Conservation (phyloP, 2,113 vertebrate genomes). For the Centropristis striata region DNA sequence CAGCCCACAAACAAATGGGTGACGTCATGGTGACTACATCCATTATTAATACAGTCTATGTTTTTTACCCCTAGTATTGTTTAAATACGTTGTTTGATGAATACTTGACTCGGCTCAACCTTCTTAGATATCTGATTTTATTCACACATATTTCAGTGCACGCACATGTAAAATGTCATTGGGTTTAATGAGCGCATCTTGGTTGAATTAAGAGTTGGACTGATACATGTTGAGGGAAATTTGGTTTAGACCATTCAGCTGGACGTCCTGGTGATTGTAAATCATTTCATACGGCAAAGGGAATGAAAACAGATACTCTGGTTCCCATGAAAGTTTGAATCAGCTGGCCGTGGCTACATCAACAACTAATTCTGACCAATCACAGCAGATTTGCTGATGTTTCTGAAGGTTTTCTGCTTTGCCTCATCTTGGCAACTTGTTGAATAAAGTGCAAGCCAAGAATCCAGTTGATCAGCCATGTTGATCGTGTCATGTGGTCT, state of each 20-base stretch:
- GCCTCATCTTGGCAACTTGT: neutral
- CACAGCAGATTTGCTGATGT: neutral
- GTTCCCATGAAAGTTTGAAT: neutral
- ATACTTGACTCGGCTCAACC: neutral
- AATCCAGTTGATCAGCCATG: neutral
- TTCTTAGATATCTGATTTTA: neutral
- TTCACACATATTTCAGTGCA: neutral
- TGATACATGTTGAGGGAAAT: neutral
- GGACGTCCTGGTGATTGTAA: neutral
- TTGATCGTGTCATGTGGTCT: neutral
- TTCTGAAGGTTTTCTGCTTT: neutral
- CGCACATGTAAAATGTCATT: neutral
- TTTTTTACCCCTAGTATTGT: too few relatives aligned
- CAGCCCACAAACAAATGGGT: too few relatives aligned
- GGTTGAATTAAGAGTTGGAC: neutral
- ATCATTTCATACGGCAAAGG: neutral
- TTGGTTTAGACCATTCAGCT: constrained; percentile 2
- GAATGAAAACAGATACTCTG: neutral
- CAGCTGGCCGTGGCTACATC: neutral
- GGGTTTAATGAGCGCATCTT: constrained; percentile 13
- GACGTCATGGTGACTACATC: too few relatives aligned
- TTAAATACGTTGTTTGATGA: neutral
- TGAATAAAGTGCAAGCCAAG: neutral
- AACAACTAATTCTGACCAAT: too few relatives aligned
- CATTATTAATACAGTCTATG: too few relatives aligned